Base-by-base conservation (phyloP, 2,113 vertebrate species). In the Grammomys dolichurus region DNA sequence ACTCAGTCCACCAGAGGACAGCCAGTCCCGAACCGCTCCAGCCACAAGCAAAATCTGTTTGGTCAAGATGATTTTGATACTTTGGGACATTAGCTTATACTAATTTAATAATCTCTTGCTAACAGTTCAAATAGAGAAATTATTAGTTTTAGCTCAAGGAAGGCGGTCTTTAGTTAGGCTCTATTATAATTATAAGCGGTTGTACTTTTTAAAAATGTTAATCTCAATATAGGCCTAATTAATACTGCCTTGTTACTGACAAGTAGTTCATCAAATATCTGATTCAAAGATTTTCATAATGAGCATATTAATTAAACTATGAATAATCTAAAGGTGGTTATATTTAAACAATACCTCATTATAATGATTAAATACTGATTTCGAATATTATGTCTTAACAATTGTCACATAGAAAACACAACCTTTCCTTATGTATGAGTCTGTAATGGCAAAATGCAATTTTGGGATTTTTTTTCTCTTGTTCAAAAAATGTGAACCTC, bases 281-380 rank as follows among this genome's bases (percentile, higher is more conserved):
- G 98, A 98, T 99, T 98, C 98, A 97, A 98, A 98, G 98, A 98
- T 98, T 98, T 98, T 98, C 98, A 97, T 99, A 98, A 99, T 99
- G 98, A 98, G 97, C 98, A 98, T 98, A 99, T 99, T 99, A 99
- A 99, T 99, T 99, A 99, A 99, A 98, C 98, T 98, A 98, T 98
- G 98, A 98, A 99, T 99, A 98, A 98, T 98, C 98, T 98, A 98
- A 98, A 99, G 98, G 98, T 98, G 98, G 98, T 98, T 98, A 98
- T 99, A 99, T 99, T 99, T 98, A 98, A 99, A 99, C 98, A 99
- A 99, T 99, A 98, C 98, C 98, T 99, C 98, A 98, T 99, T 99
- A 99, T 97, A 98, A 98, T 98, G 98, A 99, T 99, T 99, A 99
- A 99, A 98, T 98, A 98, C 98, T 98, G 98, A 98, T 98, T 98